Conservation (phyloP, 2,888 invertebrate species). For the Protophormia terraenovae region DNA sequence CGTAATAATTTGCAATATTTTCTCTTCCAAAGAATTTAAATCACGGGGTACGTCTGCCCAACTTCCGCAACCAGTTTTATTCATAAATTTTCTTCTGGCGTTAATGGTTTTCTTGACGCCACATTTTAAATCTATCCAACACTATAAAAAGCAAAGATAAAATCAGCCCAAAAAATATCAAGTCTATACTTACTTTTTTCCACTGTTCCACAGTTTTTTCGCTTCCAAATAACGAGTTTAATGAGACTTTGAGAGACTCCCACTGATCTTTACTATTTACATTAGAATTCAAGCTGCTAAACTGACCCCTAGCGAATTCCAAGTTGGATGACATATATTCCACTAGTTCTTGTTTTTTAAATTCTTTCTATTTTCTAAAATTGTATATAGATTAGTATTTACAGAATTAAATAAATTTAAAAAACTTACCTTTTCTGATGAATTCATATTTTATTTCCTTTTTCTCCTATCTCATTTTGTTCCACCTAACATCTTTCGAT, state of each 20-base stretch:
- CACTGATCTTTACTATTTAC: neutral
- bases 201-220: neutral
- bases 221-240: neutral
- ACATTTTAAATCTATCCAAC: neutral
- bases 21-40: neutral
- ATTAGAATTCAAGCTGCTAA: neutral
- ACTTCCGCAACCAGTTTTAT: neutral
- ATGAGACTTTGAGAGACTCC: neutral
- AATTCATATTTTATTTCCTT: too few species aligned
- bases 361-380: conserved; percentile 7
- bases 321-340: too few species aligned
- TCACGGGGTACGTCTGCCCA: neutral
- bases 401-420: too few species aligned
- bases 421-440: too few species aligned
- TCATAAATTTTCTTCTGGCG: neutral
- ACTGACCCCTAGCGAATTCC: neutral
- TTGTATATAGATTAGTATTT: too few species aligned
- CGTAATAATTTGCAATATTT: conserved; percentile 12
- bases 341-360: conserved; percentile 7
- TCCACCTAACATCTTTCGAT: too few species aligned
- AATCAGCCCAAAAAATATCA: neutral
- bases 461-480: too few species aligned
- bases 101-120: neutral
- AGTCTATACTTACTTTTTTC: neutral
- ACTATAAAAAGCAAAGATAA: neutral